Conservation (phyloP, 2,797 vertebrate species). For the Acropternis orthonyx region DNA sequence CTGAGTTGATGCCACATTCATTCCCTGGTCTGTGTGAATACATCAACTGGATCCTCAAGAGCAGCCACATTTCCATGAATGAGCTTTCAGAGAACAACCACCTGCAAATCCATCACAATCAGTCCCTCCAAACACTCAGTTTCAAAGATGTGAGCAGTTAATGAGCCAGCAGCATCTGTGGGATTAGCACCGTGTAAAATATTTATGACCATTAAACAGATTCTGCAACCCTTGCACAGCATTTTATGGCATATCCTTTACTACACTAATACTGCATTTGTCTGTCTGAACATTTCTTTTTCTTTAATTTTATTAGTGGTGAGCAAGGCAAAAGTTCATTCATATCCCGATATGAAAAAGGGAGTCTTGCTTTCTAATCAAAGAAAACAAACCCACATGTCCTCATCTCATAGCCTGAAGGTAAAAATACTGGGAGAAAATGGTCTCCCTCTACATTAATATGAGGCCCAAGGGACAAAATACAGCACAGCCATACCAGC, state of each 20-base stretch:
- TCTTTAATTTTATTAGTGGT: background rate
- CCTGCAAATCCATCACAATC: background rate
- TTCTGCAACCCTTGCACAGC: background rate
- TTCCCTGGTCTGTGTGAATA: background rate
- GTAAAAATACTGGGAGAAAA: background rate
- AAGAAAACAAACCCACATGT: background rate
- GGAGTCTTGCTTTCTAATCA: background rate
- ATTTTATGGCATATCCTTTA: background rate
- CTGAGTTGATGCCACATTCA: background rate
- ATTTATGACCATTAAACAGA: background rate
- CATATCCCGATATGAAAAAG: background rate
- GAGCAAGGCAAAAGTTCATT: background rate
- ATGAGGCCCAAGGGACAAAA: background rate
- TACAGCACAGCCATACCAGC: background rate
- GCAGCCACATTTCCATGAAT: background rate
- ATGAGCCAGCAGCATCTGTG: background rate
- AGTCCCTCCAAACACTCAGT: background rate
- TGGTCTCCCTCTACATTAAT: background rate
- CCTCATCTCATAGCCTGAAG: background rate
- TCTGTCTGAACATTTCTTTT: background rate
- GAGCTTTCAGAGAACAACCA: background rate
- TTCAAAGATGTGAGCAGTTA: background rate
- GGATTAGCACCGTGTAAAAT: background rate
- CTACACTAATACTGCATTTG: background rate
- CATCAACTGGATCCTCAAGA: background rate